phyloP scores from a whole-genome alignment of 2,797 vertebrate genomes.

The Nyctibius grandis region DNA sequence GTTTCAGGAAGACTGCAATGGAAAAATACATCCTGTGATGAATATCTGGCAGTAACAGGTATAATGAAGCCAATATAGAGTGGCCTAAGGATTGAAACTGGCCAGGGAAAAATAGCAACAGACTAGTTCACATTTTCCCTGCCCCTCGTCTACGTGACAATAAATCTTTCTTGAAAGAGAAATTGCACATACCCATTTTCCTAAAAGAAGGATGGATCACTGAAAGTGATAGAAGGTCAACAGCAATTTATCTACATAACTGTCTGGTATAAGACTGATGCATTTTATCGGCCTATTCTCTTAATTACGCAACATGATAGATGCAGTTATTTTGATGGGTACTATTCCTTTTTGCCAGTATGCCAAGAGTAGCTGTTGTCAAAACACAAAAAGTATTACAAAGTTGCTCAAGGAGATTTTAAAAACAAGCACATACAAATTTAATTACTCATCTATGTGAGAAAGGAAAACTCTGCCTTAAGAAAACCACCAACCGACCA shows the following conservation, averaged over 20 bases:
- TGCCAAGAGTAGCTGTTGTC: neutral
- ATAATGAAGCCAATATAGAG: neutral
- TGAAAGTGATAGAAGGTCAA: conserved; percentile 1
- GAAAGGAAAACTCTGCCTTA: neutral
- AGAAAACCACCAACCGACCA: neutral
- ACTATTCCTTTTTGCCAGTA: neutral
- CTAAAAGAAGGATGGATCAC: conserved; percentile 7
- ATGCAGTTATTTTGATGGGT: conserved; percentile 12
- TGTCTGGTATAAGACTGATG: neutral
- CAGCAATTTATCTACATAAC: conserved; percentile 22
- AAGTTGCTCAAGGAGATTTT: neutral
- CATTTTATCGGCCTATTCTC: conserved; percentile 7
- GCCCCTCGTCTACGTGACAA: neutral
- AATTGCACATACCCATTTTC: neutral
- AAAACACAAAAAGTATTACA: neutral
- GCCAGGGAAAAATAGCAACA: conserved; percentile 31
- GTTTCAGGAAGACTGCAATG: neutral
- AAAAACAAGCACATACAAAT: neutral
- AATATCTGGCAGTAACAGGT: neutral
- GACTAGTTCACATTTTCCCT: conserved; percentile 3
- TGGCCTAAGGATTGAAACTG: conserved; percentile 1
- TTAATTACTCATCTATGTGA: neutral
- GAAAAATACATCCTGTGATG: neutral
- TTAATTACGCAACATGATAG: conserved; percentile 1
- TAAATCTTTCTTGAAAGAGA: conserved; percentile 45